Conservation (phyloP, 2,888 invertebrate species). For the Eupithecia abbreviata region DNA sequence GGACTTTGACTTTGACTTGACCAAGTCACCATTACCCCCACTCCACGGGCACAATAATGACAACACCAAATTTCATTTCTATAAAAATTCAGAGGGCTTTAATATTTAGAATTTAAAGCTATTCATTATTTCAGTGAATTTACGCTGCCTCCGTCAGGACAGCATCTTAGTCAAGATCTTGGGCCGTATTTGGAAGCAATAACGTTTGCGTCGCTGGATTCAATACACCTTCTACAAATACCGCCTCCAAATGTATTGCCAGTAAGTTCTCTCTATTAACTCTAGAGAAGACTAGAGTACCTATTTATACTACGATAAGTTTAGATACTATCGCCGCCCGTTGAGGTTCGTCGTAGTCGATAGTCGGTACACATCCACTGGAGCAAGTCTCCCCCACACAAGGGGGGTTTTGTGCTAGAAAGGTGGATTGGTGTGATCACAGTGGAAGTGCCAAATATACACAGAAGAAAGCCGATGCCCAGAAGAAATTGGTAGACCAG, state of each 20-base stretch:
- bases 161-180: slow-evolving; percentile 53
- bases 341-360: background rate
- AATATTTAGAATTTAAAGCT: background rate
- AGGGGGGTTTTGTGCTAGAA: background rate
- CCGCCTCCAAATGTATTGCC: slow-evolving; percentile 52
- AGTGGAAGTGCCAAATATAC: background rate
- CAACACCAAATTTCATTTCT: background rate
- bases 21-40: no score
- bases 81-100: background rate
- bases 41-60: no score
- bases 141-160: slow-evolving; percentile 39
- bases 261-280: slow-evolving; percentile 43
- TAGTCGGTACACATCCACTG: background rate
- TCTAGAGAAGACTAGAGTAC: background rate
- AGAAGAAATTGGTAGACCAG: no score
- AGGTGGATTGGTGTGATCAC: background rate
- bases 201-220: slow-evolving; percentile 54
- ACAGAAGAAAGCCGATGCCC: background rate
- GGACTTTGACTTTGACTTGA: no score
- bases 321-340: background rate
- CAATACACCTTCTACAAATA: slow-evolving; percentile 55
- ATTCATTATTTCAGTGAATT: background rate
- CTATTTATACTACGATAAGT: background rate
- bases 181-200: slow-evolving; percentile 58
- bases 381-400: background rate